phyloP scores from a whole-genome alignment of 1,140 invertebrate genomes.

The Ostrea edulis region DNA sequence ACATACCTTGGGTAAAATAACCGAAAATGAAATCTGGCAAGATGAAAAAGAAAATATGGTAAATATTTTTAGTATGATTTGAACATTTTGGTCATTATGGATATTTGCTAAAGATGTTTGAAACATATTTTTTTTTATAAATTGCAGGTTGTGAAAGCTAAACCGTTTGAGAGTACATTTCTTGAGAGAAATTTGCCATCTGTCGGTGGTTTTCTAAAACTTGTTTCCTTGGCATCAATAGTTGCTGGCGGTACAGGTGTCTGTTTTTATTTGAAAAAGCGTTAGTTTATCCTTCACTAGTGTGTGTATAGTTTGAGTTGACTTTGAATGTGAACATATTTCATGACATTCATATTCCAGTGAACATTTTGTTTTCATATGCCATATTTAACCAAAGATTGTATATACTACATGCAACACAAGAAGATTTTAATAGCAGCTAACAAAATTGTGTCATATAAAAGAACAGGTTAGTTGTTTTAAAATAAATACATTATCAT shows the following conservation, averaged over 20 bases:
- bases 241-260: background rate
- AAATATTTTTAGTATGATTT: slow-evolving; percentile 33
- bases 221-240: background rate
- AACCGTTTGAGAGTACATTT: background rate
- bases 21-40: slow-evolving; percentile 63
- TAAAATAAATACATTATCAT: too few relatives aligned
- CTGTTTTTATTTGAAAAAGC: background rate
- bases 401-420: too few relatives aligned
- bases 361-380: too few relatives aligned
- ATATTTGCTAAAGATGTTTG: too few relatives aligned
- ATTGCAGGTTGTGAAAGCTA: background rate
- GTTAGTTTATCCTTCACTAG: background rate
- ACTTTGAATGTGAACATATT: too few relatives aligned
- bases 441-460: too few relatives aligned
- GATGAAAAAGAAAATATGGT: slow-evolving; percentile 69
- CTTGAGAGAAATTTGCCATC: slow-evolving; percentile 11
- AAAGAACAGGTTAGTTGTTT: too few relatives aligned
- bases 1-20: slow-evolving; percentile 55
- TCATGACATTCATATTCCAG: too few relatives aligned
- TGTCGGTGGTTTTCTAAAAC: background rate
- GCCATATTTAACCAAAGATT: too few relatives aligned
- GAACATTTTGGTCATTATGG: too few relatives aligned
- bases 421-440: too few relatives aligned
- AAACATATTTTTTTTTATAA: background rate
- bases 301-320: too few relatives aligned